Evolutionary conservation across 2,888 invertebrate species (phyloP).

Genomic region (Lithophane semibrunnea): DNA sequence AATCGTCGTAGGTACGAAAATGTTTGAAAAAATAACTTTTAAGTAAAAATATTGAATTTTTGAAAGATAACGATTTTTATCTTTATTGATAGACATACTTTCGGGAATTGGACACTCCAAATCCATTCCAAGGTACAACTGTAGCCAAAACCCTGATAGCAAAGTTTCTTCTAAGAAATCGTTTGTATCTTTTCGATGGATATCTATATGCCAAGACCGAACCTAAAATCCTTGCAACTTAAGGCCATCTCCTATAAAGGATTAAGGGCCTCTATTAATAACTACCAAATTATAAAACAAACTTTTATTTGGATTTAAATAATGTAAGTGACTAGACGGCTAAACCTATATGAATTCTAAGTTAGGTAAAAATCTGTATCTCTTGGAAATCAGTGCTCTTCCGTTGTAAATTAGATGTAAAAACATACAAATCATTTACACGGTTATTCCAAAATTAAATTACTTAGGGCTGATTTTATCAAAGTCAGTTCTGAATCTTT

Average conservation of each 20-base stretch:
- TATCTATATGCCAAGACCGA: neutral
- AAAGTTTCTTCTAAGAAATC: conserved; percentile 31
- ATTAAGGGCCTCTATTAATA: neutral
- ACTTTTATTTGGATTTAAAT: too few relatives aligned
- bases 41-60: neutral
- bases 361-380: neutral
- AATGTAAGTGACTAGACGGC: too few relatives aligned
- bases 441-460: neutral
- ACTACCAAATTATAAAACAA: neutral
- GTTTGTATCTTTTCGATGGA: conserved; percentile 11
- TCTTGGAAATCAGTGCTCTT: neutral
- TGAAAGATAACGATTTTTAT: conserved; percentile 2
- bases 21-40: neutral
- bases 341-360: too few relatives aligned
- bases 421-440: neutral
- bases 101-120: conserved; percentile 16
- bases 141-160: conserved; percentile 18
- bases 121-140: conserved; percentile 18
- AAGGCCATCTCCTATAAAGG: neutral
- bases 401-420: too few relatives aligned
- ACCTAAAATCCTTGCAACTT: neutral
- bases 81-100: conserved; percentile 38
- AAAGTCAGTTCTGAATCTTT: too few relatives aligned
- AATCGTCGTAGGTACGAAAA: neutral
- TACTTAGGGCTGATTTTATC: too few relatives aligned